A percentile compares a stretch with the other conserved stretches of the same genome.
Evolutionary conservation across 2,888 invertebrate species (phyloP).

Genomic region (Carpatolechia fugitivella): DNA sequence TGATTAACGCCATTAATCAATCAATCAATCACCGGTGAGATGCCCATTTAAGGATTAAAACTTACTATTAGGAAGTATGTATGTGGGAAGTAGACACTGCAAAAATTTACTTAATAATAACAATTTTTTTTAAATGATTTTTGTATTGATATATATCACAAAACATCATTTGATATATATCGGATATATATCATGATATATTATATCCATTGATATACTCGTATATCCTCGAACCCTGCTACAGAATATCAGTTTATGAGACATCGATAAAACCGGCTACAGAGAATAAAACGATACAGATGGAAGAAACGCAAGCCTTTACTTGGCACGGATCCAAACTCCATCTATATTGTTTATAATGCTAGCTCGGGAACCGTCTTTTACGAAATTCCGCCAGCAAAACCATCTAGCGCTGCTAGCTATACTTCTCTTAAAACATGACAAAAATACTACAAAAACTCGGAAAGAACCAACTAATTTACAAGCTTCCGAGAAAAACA

Average conservation of each 20-base stretch:
- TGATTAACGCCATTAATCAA: too few relatives aligned
- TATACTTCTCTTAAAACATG: neutral
- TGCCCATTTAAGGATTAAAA: too few relatives aligned
- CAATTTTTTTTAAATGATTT: too few relatives aligned
- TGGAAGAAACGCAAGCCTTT: constrained; percentile 5
- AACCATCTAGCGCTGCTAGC: neutral
- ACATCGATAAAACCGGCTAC: constrained; percentile 13
- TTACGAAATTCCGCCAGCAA: neutral
- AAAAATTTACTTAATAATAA: too few relatives aligned
- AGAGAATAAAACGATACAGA: neutral
- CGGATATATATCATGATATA: too few relatives aligned
- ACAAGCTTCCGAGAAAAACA: constrained; percentile 16
- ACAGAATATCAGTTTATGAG: neutral
- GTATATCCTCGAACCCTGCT: too few relatives aligned
- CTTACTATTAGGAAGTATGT: too few relatives aligned
- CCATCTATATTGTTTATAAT: constrained; percentile 1
- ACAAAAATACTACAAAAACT: neutral
- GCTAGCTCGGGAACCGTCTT: neutral
- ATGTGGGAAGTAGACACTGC: too few relatives aligned
- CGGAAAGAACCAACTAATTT: neutral
- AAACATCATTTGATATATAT: too few relatives aligned
- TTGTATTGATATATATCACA: too few relatives aligned
- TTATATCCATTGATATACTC: too few relatives aligned
- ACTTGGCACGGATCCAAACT: constrained; percentile 14
- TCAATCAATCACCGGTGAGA: too few relatives aligned